Base-by-base conservation (phyloP, 2,113 vertebrate species). In the Octodon degus region DNA sequence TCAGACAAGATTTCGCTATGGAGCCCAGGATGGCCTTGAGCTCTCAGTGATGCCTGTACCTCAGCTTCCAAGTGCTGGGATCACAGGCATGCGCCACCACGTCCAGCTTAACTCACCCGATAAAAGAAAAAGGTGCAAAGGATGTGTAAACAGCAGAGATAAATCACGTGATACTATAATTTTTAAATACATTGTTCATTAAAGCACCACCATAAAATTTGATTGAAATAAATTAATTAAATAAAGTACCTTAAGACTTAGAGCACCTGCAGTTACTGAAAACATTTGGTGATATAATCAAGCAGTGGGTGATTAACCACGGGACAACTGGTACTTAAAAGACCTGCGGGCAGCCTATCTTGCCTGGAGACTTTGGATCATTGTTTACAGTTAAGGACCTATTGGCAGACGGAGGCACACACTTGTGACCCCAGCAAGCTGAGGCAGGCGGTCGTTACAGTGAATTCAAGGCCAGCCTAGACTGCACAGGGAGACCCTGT, bases 41-140 rank as follows among this genome's bases (percentile, higher is more conserved):
- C 25, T 50, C 25, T 25, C 11, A 77, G 24, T 25, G 24, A 76
- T 47, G 11, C 12, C 40, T 24, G 12, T 76, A 13, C 40, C 24
- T 76, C 74, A 77, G 13, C 25, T 25, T 77, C 74, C 74, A 50
- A 77, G 43, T 77, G 43, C 74, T 77, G 27, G 74, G 43, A 77
- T 47, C 22, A 74, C 72, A 74, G 72, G 72, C 1, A 0, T 74
- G 72, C 22, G 5, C 37, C 37, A 40, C 10, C 37, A 77, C 6
- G 24, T 25, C 74, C 24, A 25, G 7, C 13, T 77, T 77, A 77
- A 77, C 30, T 77, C 40, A 30, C 47, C 43, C 13, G 60, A 89
- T 72, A 97, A 90, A 97, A 63, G 86, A 65, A 97, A 84, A 25
- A 43, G n/a, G 19, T 1, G 8, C 30, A 76, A 92, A 96, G 65